phyloP scores from a whole-genome alignment of 2,113 vertebrate genomes.

The Podilymbus podiceps region DNA sequence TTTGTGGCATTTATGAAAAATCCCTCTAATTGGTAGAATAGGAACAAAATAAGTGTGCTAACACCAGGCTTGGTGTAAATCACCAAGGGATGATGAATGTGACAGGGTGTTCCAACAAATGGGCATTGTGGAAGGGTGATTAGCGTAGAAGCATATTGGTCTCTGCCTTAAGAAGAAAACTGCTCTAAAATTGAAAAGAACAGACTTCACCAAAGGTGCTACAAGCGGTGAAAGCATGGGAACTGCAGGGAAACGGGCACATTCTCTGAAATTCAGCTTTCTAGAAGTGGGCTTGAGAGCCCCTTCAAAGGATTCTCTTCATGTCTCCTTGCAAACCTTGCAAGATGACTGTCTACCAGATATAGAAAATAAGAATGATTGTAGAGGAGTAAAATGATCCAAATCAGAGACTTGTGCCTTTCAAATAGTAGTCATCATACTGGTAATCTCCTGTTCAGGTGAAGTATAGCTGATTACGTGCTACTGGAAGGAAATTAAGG shows the following conservation, averaged over 20 bases:
- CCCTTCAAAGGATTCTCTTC: neutral
- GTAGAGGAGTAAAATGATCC: neutral
- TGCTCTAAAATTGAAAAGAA: neutral
- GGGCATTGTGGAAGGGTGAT: neutral
- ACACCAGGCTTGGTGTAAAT: neutral
- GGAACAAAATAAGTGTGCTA: neutral
- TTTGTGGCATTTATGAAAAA: neutral
- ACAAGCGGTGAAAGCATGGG: neutral
- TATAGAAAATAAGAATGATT: neutral
- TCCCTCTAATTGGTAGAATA: neutral
- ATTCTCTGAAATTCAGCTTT: neutral
- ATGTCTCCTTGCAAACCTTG: neutral
- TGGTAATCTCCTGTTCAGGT: neutral
- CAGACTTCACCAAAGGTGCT: neutral
- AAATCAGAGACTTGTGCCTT: neutral
- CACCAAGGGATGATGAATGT: fast-evolving
- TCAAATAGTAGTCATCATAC: neutral
- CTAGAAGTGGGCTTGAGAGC: neutral
- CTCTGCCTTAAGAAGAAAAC: neutral
- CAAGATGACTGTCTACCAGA: neutral
- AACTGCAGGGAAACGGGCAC: neutral
- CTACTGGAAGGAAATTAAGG: neutral
- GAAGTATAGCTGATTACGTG: no score
- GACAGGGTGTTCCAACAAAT: neutral
- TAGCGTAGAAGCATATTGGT: neutral